phyloP scores from a whole-genome alignment of 2,797 vertebrate species.

The Sciurus carolinensis region DNA sequence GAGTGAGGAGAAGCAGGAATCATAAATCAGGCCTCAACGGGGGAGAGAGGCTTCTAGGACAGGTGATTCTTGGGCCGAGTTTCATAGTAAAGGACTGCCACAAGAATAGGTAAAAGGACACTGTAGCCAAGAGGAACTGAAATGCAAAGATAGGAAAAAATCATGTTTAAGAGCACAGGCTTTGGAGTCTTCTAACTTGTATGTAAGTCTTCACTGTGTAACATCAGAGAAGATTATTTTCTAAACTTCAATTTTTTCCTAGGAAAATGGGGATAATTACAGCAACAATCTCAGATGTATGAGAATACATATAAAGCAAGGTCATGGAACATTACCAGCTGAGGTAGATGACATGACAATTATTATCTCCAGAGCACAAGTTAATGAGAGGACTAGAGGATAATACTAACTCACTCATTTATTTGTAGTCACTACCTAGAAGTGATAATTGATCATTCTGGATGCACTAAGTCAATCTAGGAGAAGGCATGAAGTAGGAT shows the following conservation, averaged over 20 bases:
- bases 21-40: neutral
- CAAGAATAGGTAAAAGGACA: neutral
- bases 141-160: neutral
- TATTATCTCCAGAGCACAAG: neutral
- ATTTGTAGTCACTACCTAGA: slow-evolving; percentile 16
- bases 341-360: neutral
- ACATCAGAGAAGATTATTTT: neutral
- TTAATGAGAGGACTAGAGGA: neutral
- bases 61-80: neutral
- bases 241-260: slow-evolving; percentile 31
- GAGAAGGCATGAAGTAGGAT: neutral
- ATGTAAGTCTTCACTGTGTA: neutral
- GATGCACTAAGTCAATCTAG: neutral
- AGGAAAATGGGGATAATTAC: neutral
- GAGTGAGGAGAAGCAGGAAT: neutral
- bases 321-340: neutral
- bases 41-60: neutral
- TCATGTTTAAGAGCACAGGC: neutral
- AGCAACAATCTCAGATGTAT: neutral
- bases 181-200: neutral
- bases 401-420: neutral
- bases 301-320: neutral
- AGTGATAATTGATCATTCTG: neutral
- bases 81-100: neutral
- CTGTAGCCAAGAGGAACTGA: neutral